phyloP scores from a whole-genome alignment of 1,140 invertebrate species.

The Eubasilissa regina region DNA sequence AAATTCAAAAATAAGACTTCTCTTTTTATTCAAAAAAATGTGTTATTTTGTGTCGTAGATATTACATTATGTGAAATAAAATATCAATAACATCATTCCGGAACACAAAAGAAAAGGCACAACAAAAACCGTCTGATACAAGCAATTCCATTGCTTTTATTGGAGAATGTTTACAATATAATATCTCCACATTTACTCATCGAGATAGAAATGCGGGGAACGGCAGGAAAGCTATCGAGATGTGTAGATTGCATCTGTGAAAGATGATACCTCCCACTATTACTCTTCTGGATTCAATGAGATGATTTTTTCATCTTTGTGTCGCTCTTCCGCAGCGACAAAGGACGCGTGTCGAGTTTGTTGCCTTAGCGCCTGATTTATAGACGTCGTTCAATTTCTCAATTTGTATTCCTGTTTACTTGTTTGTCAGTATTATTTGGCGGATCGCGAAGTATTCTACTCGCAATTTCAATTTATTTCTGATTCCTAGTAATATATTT shows the following conservation, averaged over 20 bases:
- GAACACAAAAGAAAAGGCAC: too few relatives aligned
- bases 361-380: slow-evolving; percentile 15
- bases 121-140: neutral
- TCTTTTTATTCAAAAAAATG: too few relatives aligned
- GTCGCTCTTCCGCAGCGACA: neutral
- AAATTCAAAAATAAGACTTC: too few relatives aligned
- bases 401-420: slow-evolving; percentile 24
- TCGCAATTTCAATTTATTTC: too few relatives aligned
- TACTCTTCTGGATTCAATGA: slow-evolving; percentile 26
- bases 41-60: too few relatives aligned
- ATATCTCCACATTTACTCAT: slow-evolving; percentile 1
- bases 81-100: too few relatives aligned
- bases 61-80: too few relatives aligned
- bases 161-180: slow-evolving; percentile 26
- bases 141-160: neutral
- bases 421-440: neutral
- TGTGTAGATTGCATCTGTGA: slow-evolving; percentile 26
- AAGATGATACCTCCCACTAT: slow-evolving; percentile 26
- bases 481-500: too few relatives aligned
- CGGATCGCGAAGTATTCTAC: neutral
- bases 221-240: neutral
- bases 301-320: slow-evolving; percentile 6
- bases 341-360: slow-evolving; percentile 15
- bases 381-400: slow-evolving; percentile 10
- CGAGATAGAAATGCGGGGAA: neutral